Percentiles rank a stretch among this genome's conserved stretches.
Evolutionary conservation across 2,797 vertebrate species (phyloP).

Genomic region (Galago senegalensis): DNA sequence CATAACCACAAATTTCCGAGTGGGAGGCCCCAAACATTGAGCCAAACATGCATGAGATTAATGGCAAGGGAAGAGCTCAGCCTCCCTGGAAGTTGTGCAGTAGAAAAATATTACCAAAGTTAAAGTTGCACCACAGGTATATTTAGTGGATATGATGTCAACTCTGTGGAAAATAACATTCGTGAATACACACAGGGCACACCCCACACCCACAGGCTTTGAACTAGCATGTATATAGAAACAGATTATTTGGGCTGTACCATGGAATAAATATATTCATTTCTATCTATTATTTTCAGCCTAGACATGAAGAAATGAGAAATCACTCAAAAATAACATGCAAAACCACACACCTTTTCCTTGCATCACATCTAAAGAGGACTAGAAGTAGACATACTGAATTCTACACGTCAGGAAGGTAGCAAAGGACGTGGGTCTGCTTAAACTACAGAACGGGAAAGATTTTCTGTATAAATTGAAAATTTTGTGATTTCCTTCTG

Average conservation of each 20-base stretch:
- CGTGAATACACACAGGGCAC: background rate
- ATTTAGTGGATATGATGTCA: background rate
- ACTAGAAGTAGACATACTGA: background rate
- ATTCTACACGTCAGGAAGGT: background rate
- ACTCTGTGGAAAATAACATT: background rate
- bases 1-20: background rate
- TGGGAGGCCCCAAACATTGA: background rate
- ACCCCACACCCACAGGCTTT: background rate
- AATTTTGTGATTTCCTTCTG: background rate
- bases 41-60: background rate
- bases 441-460: background rate
- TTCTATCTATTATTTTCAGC: background rate
- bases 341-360: background rate
- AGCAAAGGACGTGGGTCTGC: background rate
- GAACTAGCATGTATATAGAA: background rate
- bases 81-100: background rate
- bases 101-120: background rate
- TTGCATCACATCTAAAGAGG: background rate
- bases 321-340: background rate
- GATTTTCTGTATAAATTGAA: slow-evolving; percentile 13
- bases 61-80: background rate
- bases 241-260: background rate
- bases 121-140: background rate
- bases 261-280: background rate
- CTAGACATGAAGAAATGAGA: background rate